A percentile compares a stretch with the other conserved stretches of the same genome.
phyloP scores from a whole-genome alignment of 2,797 vertebrate species.

The Chromobotia macracanthus region DNA sequence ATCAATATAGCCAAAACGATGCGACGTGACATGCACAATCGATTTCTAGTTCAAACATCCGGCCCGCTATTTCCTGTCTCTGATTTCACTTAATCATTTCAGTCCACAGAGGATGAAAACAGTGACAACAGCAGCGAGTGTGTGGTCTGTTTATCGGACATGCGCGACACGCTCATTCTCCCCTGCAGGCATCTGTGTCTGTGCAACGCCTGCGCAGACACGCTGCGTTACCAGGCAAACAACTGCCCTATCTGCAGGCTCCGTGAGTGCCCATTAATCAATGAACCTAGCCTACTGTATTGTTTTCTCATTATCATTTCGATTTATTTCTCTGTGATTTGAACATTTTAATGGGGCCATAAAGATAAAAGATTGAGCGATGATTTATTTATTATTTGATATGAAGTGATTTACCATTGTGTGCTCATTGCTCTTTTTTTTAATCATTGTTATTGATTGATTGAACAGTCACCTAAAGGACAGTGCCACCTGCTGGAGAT shows the following conservation, averaged over 20 bases:
- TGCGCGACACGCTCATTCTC: constrained; percentile 94
- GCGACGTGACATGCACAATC: background rate
- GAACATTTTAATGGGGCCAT: background rate
- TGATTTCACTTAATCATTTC: constrained; percentile 19
- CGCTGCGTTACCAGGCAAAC: constrained; percentile 96
- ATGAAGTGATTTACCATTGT: constrained; percentile 5
- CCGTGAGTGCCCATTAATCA: constrained; percentile 81
- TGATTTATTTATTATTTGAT: background rate
- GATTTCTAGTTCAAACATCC: background rate
- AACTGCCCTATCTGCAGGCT: constrained; percentile 98
- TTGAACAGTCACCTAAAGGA: constrained; percentile 14
- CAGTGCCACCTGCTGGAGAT: constrained; percentile 70
- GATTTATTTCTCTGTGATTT: no score
- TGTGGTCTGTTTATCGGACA: constrained; percentile 94
- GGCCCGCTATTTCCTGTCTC: background rate
- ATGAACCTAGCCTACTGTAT: constrained; percentile 23
- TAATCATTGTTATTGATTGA: constrained; percentile 11
- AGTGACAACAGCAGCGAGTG: constrained; percentile 98
- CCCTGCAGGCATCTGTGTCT: constrained; percentile 96
- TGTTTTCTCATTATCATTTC: constrained; percentile 34
- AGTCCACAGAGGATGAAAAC: constrained; percentile 95
- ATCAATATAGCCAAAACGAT: no score
- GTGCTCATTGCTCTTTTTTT: background rate
- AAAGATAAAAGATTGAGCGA: constrained; percentile 23
- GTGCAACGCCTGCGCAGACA: constrained; percentile 94